Evolutionary conservation across 2,113 vertebrate genomes (phyloP).

Genomic region (Prunella fulvescens): DNA sequence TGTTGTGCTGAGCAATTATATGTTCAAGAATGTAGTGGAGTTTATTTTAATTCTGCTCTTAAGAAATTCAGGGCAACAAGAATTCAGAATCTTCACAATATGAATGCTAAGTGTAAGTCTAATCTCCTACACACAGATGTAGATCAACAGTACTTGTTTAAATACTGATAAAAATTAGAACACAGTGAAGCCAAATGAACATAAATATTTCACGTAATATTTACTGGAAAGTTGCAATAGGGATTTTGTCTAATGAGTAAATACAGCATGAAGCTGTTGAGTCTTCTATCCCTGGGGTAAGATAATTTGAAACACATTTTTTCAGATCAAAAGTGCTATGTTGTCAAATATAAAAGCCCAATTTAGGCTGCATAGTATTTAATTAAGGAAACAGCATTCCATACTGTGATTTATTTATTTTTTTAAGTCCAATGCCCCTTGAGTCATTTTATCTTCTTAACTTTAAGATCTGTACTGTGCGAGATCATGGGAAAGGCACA

Average conservation of each 20-base stretch:
- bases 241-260: conserved; percentile 47
- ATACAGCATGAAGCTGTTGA: conserved; percentile 49
- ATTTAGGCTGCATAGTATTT: conserved; percentile 36
- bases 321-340: conserved; percentile 62
- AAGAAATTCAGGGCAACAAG: not conserved
- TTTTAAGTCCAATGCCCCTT: conserved; percentile 52
- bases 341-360: conserved; percentile 45
- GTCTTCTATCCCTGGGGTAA: conserved; percentile 31
- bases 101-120: conserved; percentile 4
- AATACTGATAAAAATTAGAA: conserved; percentile 53
- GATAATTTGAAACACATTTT: conserved; percentile 52
- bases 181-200: conserved; percentile 3
- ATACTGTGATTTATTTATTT: conserved; percentile 46
- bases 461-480: conserved; percentile 4
- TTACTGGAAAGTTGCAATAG: conserved; percentile 30
- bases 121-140: not conserved
- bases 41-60: not conserved
- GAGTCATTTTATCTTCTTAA: conserved; percentile 57
- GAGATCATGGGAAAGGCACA: conserved; percentile 48
- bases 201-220: conserved; percentile 50
- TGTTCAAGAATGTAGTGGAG: not conserved
- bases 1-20: not conserved
- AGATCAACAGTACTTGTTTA: conserved; percentile 25
- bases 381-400: conserved; percentile 49
- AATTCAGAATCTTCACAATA: not conserved